These are phyloP conservation scores for Arrhamphus sclerolepis DNA, from an alignment of 2,797 vertebrate genomes.

Conservation along the genomic window DNA sequence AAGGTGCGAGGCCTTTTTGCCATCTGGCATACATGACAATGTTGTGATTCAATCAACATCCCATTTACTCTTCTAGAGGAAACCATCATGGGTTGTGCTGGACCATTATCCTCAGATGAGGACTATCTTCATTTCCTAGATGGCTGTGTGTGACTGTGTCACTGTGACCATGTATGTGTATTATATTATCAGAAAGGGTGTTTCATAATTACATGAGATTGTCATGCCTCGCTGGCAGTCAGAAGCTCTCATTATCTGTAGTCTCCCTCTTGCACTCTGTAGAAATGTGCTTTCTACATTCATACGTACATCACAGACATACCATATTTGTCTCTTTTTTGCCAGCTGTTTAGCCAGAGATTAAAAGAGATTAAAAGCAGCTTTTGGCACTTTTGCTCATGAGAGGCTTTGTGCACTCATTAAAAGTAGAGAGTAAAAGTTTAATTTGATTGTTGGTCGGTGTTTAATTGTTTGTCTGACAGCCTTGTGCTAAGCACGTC, in stretches of 20 bases:
- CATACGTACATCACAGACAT: neutral
- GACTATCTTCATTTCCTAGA: conserved; percentile 74
- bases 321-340: neutral
- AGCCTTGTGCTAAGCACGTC: conserved; percentile 5
- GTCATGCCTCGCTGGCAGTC: conserved; percentile 39
- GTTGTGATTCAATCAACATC: conserved; percentile 76
- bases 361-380: too few species aligned
- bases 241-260: neutral
- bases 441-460: neutral
- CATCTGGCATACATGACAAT: conserved; percentile 76
- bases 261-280: conserved; percentile 5
- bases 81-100: conserved; percentile 73
- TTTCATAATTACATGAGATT: conserved; percentile 54
- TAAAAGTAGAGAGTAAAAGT: neutral
- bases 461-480: neutral
- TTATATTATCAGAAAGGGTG: conserved; percentile 27
- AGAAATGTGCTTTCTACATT: conserved; percentile 4
- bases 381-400: too few species aligned
- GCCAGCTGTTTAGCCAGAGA: neutral
- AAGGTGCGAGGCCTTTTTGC: conserved; percentile 58
- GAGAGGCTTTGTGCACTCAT: too few species aligned
- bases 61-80: conserved; percentile 75
- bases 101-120: conserved; percentile 75
- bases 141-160: conserved; percentile 36
- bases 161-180: conserved; percentile 12